Conservation (phyloP, 1,140 invertebrate genomes). For the Colletes gigas region DNA sequence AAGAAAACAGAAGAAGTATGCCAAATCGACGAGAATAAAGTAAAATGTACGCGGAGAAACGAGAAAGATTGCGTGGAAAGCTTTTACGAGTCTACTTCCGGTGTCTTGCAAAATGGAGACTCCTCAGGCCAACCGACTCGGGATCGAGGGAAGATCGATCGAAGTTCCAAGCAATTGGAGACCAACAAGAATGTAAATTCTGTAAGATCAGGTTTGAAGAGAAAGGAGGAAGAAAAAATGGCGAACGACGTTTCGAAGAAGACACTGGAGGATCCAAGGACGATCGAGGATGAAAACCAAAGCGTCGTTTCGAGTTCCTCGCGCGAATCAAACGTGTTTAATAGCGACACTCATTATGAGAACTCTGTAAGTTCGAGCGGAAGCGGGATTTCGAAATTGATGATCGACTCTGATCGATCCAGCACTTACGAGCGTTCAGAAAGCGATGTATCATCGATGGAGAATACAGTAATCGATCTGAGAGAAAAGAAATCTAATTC, state of each 20-base stretch:
- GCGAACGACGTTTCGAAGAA: too few species aligned
- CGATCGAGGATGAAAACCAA: neutral
- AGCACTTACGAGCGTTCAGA: neutral
- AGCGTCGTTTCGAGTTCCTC: neutral
- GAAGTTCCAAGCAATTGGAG: too few species aligned
- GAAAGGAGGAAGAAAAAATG: too few species aligned
- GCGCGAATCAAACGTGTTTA: rapidly evolving
- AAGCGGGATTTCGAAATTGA: neutral
- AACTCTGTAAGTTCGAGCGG: neutral
- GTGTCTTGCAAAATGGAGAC: neutral
- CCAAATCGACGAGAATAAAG: too few species aligned
- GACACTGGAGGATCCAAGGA: neutral
- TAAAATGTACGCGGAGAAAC: too few species aligned
- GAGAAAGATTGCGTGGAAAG: neutral
- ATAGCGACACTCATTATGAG: neutral
- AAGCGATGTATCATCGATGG: neutral
- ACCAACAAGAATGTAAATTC: neutral
- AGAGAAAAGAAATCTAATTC: neutral
- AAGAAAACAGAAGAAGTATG: neutral
- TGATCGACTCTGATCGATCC: too few species aligned
- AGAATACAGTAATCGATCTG: neutral
- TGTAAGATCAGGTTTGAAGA: too few species aligned
- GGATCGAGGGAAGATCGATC: neutral
- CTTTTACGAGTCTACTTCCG: neutral
- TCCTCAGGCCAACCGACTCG: neutral